A percentile compares a stretch with the other conserved stretches of the same genome.
Conservation (phyloP, 2,888 invertebrate species). For the Papilio gigon region DNA sequence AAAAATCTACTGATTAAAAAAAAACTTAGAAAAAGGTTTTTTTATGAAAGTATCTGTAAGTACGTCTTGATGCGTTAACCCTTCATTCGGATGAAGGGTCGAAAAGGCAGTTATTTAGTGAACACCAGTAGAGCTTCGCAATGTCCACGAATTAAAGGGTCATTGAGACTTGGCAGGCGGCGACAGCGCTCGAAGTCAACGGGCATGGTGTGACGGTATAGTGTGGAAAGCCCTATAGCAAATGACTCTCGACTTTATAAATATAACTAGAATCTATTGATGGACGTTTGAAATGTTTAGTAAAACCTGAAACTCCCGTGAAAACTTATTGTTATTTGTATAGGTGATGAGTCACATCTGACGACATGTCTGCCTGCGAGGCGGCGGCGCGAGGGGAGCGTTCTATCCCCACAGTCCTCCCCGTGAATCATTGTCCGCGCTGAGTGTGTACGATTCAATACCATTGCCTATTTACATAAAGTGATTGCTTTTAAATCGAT, state of each 20-base stretch:
- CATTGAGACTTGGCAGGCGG: conserved; percentile 26
- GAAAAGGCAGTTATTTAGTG: not conserved
- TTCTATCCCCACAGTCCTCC: not conserved
- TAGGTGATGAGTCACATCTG: conserved; percentile 11
- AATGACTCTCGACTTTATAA: not conserved
- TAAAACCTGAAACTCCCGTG: not conserved
- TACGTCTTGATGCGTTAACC: too few relatives aligned
- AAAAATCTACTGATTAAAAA: too few relatives aligned
- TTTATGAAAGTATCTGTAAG: not conserved
- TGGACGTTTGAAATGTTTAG: not conserved
- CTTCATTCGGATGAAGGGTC: not conserved
- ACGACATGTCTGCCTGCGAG: not conserved
- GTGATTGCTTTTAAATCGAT: conserved; percentile 24
- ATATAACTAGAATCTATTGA: not conserved
- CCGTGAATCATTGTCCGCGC: conserved; percentile 15
- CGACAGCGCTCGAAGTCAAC: conserved; percentile 19
- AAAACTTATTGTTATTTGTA: not conserved
- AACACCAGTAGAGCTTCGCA: conserved; percentile 3
- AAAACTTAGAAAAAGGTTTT: too few relatives aligned
- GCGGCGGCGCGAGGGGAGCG: not conserved
- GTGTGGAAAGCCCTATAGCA: not conserved
- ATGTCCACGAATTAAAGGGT: conserved; percentile 13
- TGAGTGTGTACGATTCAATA: conserved; percentile 9
- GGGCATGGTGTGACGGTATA: conserved; percentile 3
- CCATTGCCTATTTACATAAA: conserved; percentile 27